Percentiles rank a stretch among this genome's conserved stretches.
Conservation (phyloP, 2,888 invertebrate species). For the Nephrotoma flavescens region DNA sequence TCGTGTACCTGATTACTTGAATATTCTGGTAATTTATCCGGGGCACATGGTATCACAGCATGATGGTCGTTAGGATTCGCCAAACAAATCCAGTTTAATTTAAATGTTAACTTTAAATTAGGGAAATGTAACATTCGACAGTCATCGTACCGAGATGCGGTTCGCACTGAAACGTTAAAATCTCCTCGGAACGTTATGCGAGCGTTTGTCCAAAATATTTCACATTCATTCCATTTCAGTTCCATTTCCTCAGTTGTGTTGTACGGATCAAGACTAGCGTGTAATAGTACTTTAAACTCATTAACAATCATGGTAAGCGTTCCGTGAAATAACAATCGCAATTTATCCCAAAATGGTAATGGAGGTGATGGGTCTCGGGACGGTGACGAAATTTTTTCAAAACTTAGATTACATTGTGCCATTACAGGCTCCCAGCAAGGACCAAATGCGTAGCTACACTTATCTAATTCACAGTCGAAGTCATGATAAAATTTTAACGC, state of each 20-base stretch:
- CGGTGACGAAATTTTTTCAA: conserved; percentile 74
- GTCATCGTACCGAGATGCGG: conserved; percentile 98
- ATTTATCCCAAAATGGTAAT: conserved; percentile 95
- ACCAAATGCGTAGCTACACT: conserved; percentile 87
- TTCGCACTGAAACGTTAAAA: conserved; percentile 80
- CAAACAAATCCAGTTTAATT: conserved; percentile 79
- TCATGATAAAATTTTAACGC: conserved; percentile 97
- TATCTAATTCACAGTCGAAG: conserved; percentile 82
- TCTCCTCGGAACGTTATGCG: conserved; percentile 86
- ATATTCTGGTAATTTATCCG: conserved; percentile 90
- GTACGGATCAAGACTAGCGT: conserved; percentile 94
- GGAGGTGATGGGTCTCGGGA: conserved; percentile 89
- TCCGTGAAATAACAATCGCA: conserved; percentile 83
- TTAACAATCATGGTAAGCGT: conserved; percentile 75
- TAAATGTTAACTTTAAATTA: conserved; percentile 65
- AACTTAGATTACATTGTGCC: conserved; percentile 41
- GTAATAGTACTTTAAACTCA: conserved; percentile 79
- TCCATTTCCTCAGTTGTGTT: conserved; percentile 99
- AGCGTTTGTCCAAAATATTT: conserved; percentile 92
- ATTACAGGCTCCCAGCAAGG: conserved; percentile 95
- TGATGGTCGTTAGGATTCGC: conserved; percentile 95
- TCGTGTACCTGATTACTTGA: conserved; percentile 93
- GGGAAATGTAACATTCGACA: conserved; percentile 87
- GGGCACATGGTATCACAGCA: conserved; percentile 87
- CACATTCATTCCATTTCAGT: conserved; percentile 83